Conservation (phyloP, 2,888 invertebrate genomes). For the Lottia gigantea region DNA sequence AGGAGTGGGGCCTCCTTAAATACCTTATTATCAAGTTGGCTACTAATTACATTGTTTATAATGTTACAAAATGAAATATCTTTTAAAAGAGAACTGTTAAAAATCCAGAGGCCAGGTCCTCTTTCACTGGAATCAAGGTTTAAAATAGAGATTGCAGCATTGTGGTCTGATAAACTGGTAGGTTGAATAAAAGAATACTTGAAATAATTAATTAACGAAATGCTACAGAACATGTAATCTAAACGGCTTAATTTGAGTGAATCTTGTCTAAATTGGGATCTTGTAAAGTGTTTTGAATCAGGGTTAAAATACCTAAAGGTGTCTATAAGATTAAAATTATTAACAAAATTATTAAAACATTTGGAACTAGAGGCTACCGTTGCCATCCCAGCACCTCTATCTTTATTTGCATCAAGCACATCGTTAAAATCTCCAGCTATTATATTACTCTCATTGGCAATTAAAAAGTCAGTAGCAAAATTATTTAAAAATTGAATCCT, state of each 20-base stretch:
- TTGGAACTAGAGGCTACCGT: neutral
- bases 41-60: conserved; percentile 6
- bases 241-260: neutral
- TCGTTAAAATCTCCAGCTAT: neutral
- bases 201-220: neutral
- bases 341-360: neutral
- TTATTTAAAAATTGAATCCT: neutral
- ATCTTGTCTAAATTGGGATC: neutral
- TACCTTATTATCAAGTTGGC: neutral
- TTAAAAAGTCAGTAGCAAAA: neutral
- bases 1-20: conserved; percentile 13
- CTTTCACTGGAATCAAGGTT: neutral
- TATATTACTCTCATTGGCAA: neutral
- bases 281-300: neutral
- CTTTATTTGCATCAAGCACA: neutral
- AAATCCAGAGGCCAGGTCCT: conserved; percentile 5
- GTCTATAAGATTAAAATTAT: neutral
- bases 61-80: conserved; percentile 12
- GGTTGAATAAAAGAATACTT: neutral
- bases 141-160: neutral
- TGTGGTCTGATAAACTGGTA: neutral
- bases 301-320: neutral
- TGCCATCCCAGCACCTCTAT: neutral
- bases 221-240: neutral
- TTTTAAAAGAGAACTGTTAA: conserved; percentile 19